Conservation (phyloP, 2,888 invertebrate species). For the Dyspetes luteomarginatus region DNA sequence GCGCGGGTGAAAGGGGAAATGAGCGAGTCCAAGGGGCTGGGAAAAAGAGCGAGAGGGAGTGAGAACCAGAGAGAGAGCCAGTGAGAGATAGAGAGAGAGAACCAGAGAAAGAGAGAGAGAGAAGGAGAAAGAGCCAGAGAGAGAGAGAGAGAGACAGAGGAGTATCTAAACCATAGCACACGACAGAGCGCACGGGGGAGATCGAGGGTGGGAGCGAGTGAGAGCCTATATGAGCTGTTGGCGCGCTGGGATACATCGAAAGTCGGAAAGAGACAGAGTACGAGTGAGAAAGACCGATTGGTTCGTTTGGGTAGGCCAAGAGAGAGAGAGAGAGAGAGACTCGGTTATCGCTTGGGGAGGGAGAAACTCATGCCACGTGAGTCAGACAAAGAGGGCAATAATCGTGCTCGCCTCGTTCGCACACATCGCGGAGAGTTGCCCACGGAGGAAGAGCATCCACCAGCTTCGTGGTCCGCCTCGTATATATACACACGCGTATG, state of each 20-base stretch:
- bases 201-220: constrained; percentile 54
- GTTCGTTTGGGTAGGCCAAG: constrained; percentile 81
- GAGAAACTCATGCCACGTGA: constrained; percentile 74
- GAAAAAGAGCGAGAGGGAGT: constrained; percentile 68
- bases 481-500: constrained; percentile 57
- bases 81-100: no score
- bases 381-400: constrained; percentile 73
- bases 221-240: constrained; percentile 26
- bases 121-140: constrained; percentile 56
- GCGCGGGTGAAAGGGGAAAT: constrained; percentile 48
- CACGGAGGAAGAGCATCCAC: constrained; percentile 66
- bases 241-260: constrained; percentile 78
- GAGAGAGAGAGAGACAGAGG: constrained; percentile 49
- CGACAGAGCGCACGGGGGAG: constrained; percentile 26
- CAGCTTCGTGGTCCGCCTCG: constrained; percentile 55
- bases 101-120: constrained; percentile 79
- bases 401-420: constrained; percentile 73
- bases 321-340: constrained; percentile 76
- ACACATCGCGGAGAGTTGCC: constrained; percentile 65
- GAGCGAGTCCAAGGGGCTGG: constrained; percentile 53
- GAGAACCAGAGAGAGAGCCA: constrained; percentile 44
- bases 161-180: constrained; percentile 4
- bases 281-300: constrained; percentile 73
- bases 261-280: constrained; percentile 74
- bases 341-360: constrained; percentile 73